Conservation (phyloP, 1,140 invertebrate genomes). For the Pachyrhynchus sulphureomaculatus region DNA sequence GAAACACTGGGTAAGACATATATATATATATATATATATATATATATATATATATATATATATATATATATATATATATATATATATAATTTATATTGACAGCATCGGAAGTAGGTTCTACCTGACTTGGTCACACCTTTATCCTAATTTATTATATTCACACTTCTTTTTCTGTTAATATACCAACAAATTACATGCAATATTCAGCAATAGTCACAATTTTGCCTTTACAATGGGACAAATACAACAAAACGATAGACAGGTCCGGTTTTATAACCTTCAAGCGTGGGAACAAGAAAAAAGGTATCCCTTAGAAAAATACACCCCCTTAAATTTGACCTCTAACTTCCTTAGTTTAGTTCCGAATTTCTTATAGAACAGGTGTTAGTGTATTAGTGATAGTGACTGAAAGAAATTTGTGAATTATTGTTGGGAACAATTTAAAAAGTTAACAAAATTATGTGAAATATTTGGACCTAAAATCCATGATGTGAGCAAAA, state of each 20-base stretch:
- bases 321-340: constrained; percentile 10
- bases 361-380: constrained; percentile 28
- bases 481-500: no score
- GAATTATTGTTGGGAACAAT: constrained; percentile 15
- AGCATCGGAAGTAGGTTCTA: not conserved
- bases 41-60: no score
- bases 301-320: constrained; percentile 9
- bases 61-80: no score
- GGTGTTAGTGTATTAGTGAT: constrained; percentile 13
- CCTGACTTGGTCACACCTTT: constrained; percentile 13
- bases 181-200: constrained; percentile 29
- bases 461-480: no score
- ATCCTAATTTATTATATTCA: not conserved
- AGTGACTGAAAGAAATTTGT: not conserved
- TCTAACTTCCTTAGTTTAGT: constrained; percentile 27
- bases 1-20: no score
- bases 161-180: not conserved
- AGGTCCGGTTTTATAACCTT: constrained; percentile 27
- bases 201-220: constrained; percentile 21
- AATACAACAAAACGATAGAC: constrained; percentile 3
- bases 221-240: constrained; percentile 10
- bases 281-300: constrained; percentile 28
- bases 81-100: no score
- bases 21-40: no score
- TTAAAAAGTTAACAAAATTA: not conserved